These are phyloP conservation scores for Avahi laniger DNA, from an alignment of 2,797 vertebrate genomes.

Conservation along the genomic window DNA sequence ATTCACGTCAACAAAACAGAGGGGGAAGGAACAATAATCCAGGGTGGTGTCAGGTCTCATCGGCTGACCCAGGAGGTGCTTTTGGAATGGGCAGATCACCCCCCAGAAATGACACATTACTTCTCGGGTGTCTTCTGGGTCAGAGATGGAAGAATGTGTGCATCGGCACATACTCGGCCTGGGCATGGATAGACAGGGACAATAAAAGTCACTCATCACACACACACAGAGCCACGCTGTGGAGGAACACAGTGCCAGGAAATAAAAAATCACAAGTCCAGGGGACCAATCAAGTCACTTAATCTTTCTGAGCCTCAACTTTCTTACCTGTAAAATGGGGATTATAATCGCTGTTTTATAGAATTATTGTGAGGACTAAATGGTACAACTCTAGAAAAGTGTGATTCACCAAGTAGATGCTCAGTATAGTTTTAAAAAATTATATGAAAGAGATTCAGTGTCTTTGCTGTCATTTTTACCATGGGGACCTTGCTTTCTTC, in stretches of 20 bases:
- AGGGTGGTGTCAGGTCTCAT: not conserved
- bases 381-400: not conserved
- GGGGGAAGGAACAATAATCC: not conserved
- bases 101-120: not conserved
- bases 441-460: not conserved
- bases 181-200: not conserved
- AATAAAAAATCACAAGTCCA: not conserved
- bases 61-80: not conserved
- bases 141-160: fast-evolving
- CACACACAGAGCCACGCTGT: not conserved
- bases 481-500: too few relatives aligned
- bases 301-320: not conserved
- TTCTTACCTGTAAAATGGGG: not conserved
- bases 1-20: not conserved
- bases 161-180: not conserved
- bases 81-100: not conserved
- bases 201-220: not conserved
- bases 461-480: not conserved
- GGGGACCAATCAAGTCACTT: not conserved
- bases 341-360: not conserved
- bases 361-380: not conserved
- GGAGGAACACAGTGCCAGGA: not conserved
- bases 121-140: not conserved
- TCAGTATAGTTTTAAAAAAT: not conserved
- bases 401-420: not conserved